Conservation (phyloP, 2,113 vertebrate genomes). For the Solea senegalensis region DNA sequence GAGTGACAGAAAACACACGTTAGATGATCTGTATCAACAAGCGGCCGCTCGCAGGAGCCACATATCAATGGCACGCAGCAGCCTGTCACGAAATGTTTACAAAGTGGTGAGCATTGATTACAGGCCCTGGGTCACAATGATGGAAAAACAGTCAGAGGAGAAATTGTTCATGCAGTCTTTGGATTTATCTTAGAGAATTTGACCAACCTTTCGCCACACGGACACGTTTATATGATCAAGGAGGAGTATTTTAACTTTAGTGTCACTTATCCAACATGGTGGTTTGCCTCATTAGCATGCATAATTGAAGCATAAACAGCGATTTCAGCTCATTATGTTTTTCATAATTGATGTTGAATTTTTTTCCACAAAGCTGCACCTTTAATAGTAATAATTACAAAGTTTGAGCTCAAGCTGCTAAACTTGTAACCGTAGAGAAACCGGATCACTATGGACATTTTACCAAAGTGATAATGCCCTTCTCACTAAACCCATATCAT, state of each 20-base stretch:
- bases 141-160: constrained; percentile 22
- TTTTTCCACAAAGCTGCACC: neutral
- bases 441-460: constrained; percentile 41
- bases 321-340: neutral
- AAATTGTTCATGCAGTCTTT: constrained; percentile 11
- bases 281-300: constrained; percentile 53
- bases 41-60: constrained; percentile 29
- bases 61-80: constrained; percentile 47
- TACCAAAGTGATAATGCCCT: constrained; percentile 53
- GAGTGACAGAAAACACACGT: constrained; percentile 62
- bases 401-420: neutral
- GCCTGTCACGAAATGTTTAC: constrained; percentile 59
- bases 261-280: constrained; percentile 45
- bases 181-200: constrained; percentile 16
- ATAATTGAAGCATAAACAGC: constrained; percentile 11
- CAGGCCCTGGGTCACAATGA: neutral
- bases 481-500: constrained; percentile 71
- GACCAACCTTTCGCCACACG: neutral
- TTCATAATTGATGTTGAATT: neutral
- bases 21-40: constrained; percentile 71
- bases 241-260: constrained; percentile 23
- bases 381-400: constrained; percentile 31
- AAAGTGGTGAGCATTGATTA: constrained; percentile 28
- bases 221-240: constrained; percentile 41
- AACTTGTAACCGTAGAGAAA: neutral